These are phyloP conservation scores for Hirtodrosophila cameraria DNA, from an alignment of 2,888 invertebrate genomes.

Conservation along the genomic window DNA sequence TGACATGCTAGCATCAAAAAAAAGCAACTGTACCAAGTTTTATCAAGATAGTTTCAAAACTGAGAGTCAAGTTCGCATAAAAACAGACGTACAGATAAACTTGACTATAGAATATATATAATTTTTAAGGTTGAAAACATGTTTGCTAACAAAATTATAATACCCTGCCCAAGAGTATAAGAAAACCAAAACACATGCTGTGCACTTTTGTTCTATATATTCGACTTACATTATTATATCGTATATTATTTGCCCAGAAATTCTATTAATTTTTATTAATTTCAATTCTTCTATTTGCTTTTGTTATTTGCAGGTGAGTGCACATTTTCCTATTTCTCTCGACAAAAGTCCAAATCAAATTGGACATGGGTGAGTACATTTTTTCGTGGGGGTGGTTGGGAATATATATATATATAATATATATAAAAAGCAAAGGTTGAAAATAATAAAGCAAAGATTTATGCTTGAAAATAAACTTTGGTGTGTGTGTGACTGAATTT, in stretches of 20 bases:
- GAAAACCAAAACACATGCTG: constrained; percentile 35
- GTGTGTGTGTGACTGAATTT: no score
- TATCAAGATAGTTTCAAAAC: no score
- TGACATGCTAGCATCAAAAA: no score
- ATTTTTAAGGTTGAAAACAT: no score
- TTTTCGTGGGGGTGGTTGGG: background rate
- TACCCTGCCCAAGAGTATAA: no score
- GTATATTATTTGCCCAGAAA: constrained; percentile 4
- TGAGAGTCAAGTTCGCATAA: no score
- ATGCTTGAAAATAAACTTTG: no score
- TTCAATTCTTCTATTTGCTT: constrained; percentile 31
- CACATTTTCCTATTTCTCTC: background rate
- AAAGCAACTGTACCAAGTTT: no score
- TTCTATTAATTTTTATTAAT: constrained; percentile 51
- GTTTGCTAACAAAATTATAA: no score
- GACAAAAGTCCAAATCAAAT: constrained; percentile 4
- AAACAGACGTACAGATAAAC: no score
- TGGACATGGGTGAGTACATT: constrained; percentile 32
- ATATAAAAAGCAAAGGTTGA: background rate
- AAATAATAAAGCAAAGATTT: background rate
- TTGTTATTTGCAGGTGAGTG: constrained; percentile 68
- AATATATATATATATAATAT: no score
- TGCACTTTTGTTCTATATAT: constrained; percentile 17
- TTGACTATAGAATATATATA: no score
- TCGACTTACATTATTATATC: background rate